Conservation (phyloP, 2,797 vertebrate genomes). For the Arnoldichthys spilopterus region DNA sequence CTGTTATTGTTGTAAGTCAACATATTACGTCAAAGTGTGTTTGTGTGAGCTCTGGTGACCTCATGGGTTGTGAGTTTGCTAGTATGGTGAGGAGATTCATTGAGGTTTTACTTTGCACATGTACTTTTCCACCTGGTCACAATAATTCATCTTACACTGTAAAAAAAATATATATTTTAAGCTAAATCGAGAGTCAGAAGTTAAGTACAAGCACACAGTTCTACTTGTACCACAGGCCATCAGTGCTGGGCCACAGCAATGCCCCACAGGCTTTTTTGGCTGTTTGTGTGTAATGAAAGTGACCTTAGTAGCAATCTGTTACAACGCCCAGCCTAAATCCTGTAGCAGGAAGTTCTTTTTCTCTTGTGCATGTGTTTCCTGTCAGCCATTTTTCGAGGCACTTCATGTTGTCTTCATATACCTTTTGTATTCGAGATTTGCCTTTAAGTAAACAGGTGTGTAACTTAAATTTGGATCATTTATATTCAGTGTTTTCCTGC, state of each 20-base stretch:
- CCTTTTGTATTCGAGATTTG: neutral
- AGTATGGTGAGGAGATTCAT: neutral
- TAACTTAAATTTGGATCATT: neutral
- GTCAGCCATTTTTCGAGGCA: conserved; percentile 29
- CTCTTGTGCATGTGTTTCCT: conserved; percentile 48
- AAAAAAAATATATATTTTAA: too few relatives aligned
- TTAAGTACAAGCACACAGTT: too few relatives aligned
- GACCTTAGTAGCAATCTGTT: neutral
- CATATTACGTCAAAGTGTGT: neutral
- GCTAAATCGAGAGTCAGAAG: too few relatives aligned
- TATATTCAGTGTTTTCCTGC: neutral
- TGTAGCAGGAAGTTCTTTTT: conserved; percentile 41
- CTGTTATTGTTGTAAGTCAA: neutral
- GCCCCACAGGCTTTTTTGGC: neutral
- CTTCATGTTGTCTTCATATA: conserved; percentile 32
- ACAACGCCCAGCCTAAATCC: conserved; percentile 34
- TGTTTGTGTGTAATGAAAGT: neutral
- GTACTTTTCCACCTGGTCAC: too few relatives aligned
- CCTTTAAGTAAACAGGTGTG: neutral
- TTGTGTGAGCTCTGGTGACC: neutral
- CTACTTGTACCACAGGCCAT: neutral
- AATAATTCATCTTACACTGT: too few relatives aligned
- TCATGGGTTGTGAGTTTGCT: neutral
- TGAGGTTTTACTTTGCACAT: neutral
- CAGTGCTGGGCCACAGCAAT: neutral